phyloP scores from a whole-genome alignment of 2,797 vertebrate species.

The Crax fasciolata region DNA sequence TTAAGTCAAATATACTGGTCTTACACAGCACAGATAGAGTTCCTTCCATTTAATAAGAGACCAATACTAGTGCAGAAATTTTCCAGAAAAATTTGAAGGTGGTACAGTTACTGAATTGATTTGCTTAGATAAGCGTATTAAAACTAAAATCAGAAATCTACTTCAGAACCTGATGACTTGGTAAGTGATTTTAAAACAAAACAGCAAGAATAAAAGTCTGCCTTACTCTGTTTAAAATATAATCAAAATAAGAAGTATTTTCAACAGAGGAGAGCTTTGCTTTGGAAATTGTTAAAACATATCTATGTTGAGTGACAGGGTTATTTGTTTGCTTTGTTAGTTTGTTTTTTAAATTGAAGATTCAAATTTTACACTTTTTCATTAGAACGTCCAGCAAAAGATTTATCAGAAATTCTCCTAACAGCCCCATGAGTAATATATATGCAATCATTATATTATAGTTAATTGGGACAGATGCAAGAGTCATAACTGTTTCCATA shows the following conservation, averaged over 20 bases:
- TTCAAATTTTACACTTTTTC: neutral
- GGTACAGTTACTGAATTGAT: neutral
- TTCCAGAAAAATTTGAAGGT: neutral
- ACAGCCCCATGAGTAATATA: neutral
- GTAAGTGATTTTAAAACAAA: neutral
- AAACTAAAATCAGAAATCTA: neutral
- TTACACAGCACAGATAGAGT: neutral
- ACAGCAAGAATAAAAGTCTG: neutral
- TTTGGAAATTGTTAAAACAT: neutral
- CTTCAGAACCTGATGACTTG: neutral
- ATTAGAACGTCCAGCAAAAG: neutral
- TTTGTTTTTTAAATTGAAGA: neutral
- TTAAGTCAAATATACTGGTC: neutral
- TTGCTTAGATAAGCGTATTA: neutral
- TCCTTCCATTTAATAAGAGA: neutral
- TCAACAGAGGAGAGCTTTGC: neutral
- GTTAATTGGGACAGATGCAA: constrained; percentile 47
- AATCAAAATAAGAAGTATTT: neutral
- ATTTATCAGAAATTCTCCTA: constrained; percentile 8
- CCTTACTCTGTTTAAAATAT: neutral
- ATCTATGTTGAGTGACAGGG: neutral
- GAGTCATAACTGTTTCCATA: neutral
- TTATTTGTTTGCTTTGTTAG: neutral
- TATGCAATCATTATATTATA: neutral
- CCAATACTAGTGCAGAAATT: neutral